Conservation (phyloP, 1,140 invertebrate species). For the Drosophila tristis region DNA sequence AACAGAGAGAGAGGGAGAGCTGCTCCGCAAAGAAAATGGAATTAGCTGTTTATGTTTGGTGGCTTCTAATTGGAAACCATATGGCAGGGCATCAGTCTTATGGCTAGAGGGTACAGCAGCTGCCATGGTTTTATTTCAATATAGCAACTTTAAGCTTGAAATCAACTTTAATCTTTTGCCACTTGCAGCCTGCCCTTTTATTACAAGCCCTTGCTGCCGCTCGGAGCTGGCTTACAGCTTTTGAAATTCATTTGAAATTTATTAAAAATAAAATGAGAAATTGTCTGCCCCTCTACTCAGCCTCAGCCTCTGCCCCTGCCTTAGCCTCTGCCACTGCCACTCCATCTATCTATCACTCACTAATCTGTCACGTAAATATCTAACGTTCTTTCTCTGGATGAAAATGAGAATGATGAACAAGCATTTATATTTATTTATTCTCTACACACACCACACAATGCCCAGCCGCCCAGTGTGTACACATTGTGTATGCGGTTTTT, state of each 20-base stretch:
- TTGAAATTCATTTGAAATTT: conserved; percentile 65
- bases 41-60: no score
- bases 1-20: no score
- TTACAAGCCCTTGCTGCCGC: not conserved
- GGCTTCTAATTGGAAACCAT: no score
- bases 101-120: no score
- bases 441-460: conserved; percentile 44
- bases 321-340: not conserved
- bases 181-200: no score
- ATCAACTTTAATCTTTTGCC: no score
- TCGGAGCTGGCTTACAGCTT: conserved; percentile 4
- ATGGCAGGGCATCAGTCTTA: no score
- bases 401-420: conserved; percentile 70
- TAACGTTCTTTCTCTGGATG: conserved; percentile 65
- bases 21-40: no score
- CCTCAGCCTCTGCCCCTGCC: not conserved
- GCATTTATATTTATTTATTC: conserved; percentile 77
- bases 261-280: conserved; percentile 43
- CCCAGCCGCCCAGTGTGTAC: conserved; percentile 20
- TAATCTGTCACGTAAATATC: conserved; percentile 80
- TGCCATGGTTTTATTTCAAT: no score
- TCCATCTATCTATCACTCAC: conserved; percentile 28
- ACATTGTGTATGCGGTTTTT: conserved; percentile 53
- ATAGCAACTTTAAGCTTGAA: no score
- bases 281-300: not conserved